phyloP scores from a whole-genome alignment of 2,888 invertebrate species.

The Drosophila macrospina region DNA sequence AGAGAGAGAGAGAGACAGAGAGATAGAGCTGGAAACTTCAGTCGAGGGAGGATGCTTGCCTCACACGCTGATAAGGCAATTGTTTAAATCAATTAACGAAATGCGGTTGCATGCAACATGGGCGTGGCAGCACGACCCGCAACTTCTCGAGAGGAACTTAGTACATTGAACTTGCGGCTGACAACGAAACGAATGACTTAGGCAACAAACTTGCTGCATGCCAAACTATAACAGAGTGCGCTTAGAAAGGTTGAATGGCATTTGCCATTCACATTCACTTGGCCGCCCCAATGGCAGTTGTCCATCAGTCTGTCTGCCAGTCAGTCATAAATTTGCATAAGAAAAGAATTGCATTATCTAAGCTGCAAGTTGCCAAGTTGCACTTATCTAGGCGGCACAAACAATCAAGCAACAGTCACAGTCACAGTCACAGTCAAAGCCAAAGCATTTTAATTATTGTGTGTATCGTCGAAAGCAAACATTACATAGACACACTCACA shows the following conservation, averaged over 20 bases:
- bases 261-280: conserved; percentile 68
- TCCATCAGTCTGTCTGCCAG: conserved; percentile 33
- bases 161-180: conserved; percentile 62
- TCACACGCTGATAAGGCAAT: conserved; percentile 36
- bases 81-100: conserved; percentile 47
- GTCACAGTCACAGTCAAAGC: conserved; percentile 33
- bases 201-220: conserved; percentile 47
- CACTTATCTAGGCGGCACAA: conserved; percentile 33
- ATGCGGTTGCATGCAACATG: conserved; percentile 32
- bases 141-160: conserved; percentile 14
- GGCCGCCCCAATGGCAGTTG: conserved; percentile 44
- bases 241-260: conserved; percentile 77
- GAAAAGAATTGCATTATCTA: conserved; percentile 65
- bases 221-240: conserved; percentile 62
- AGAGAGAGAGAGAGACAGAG: not conserved
- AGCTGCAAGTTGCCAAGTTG: conserved; percentile 53
- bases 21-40: too few species aligned
- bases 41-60: not conserved
- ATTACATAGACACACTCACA: conserved; percentile 13
- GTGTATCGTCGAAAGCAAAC: conserved; percentile 58
- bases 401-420: conserved; percentile 43
- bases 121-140: conserved; percentile 53
- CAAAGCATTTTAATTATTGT: conserved; percentile 75
- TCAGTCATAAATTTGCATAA: conserved; percentile 76
- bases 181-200: conserved; percentile 51